These are phyloP conservation scores for Limnothrissa miodon DNA, from an alignment of 2,113 vertebrate species.

Conservation along the genomic window DNA sequence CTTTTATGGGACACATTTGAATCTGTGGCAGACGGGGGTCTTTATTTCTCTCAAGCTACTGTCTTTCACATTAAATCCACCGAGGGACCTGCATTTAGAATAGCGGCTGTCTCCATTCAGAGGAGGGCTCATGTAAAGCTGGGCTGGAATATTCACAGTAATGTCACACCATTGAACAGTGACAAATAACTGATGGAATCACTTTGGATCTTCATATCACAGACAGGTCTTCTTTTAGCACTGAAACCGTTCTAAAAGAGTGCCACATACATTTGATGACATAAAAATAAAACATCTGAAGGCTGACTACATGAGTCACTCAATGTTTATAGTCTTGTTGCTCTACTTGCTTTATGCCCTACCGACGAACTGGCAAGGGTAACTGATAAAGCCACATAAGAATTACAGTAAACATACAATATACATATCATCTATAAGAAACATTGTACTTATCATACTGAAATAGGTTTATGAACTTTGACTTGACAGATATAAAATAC, in stretches of 20 bases:
- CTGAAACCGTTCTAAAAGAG: not conserved
- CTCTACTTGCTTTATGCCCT: not conserved
- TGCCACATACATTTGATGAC: not conserved
- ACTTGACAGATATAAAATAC: conserved; percentile 8
- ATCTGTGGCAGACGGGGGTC: conserved; percentile 45
- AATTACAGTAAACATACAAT: not conserved
- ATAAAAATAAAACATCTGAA: not conserved
- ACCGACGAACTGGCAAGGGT: not conserved
- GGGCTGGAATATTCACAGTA: conserved; percentile 35
- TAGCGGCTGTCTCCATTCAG: conserved; percentile 30
- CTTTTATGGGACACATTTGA: conserved; percentile 63
- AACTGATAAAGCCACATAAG: not conserved
- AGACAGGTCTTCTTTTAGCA: not conserved
- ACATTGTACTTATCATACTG: not conserved
- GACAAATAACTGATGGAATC: conserved; percentile 13
- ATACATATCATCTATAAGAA: not conserved
- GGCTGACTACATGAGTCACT: not conserved
- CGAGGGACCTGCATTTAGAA: conserved; percentile 29
- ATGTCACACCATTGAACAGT: conserved; percentile 11
- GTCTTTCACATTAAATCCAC: conserved; percentile 27
- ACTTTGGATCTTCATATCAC: conserved; percentile 1
- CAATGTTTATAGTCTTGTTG: not conserved
- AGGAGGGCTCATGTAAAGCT: conserved; percentile 31
- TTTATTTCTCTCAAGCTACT: conserved; percentile 38
- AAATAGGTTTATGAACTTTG: not conserved